Evolutionary conservation across 2,113 vertebrate genomes (phyloP).

Genomic region (Pomatorhinus ruficollis): DNA sequence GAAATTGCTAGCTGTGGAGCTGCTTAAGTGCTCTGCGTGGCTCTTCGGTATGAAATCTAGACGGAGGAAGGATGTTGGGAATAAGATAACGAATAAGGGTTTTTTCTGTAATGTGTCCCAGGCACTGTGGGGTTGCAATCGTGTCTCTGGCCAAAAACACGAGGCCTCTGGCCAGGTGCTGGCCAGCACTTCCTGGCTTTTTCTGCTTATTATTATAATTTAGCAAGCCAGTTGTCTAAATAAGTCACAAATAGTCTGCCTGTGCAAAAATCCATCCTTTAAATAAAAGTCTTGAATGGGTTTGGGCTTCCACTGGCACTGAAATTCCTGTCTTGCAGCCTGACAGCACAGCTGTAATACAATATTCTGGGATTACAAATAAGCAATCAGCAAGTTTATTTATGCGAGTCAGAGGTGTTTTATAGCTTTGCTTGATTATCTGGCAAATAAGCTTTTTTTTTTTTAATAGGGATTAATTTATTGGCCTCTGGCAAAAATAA

Average conservation of each 20-base stretch:
- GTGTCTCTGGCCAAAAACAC: not conserved
- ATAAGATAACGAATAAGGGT: not conserved
- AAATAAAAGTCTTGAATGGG: not conserved
- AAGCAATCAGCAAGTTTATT: conserved; percentile 39
- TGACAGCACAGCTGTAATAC: conserved; percentile 7
- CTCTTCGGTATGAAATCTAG: not conserved
- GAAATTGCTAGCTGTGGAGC: not conserved
- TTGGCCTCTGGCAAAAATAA: not conserved
- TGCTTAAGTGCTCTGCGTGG: not conserved
- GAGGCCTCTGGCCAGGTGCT: not conserved
- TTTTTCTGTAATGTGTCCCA: not conserved
- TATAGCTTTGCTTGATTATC: not conserved
- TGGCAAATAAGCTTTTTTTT: not conserved
- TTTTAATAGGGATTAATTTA: not conserved
- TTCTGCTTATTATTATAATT: rapidly evolving
- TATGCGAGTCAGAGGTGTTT: conserved; percentile 24
- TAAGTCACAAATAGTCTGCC: not conserved
- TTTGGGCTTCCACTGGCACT: not conserved
- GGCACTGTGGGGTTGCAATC: not conserved
- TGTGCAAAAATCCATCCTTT: not conserved
- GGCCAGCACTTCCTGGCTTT: not conserved
- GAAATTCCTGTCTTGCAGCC: not conserved
- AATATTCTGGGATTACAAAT: conserved; percentile 32
- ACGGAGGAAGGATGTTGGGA: not conserved
- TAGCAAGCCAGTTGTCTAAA: rapidly evolving